A percentile compares a stretch with the other conserved stretches of the same genome.
These are phyloP conservation scores for Falcaria lacertinaria DNA, from an alignment of 2,888 invertebrate genomes.

Conservation along the genomic window DNA sequence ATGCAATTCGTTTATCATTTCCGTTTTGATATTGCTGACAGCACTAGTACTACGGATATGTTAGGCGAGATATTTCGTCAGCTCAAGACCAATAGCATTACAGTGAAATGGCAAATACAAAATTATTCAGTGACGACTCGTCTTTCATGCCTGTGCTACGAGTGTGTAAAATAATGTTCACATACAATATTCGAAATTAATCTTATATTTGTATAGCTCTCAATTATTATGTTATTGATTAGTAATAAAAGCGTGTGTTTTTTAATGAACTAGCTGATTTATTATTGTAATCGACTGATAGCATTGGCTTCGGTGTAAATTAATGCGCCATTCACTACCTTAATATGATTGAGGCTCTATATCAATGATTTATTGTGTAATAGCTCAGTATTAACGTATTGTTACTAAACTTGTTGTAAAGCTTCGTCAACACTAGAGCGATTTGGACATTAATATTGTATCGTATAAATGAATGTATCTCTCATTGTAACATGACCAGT, in stretches of 20 bases:
- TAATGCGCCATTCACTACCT: constrained; percentile 14
- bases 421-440: constrained; percentile 4
- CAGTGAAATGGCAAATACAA: too few relatives aligned
- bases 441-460: constrained; percentile 5
- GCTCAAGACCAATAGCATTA: too few relatives aligned
- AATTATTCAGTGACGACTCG: too few relatives aligned
- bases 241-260: background rate
- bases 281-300: constrained; percentile 5
- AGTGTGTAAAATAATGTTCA: background rate
- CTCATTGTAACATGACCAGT: too few relatives aligned
- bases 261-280: background rate
- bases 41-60: too few relatives aligned
- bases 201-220: background rate
- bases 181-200: background rate
- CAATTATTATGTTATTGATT: background rate
- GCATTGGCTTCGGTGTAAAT: constrained; percentile 11
- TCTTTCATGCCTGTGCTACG: background rate
- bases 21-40: too few relatives aligned
- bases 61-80: too few relatives aligned
- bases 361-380: constrained; percentile 14
- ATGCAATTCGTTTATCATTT: too few relatives aligned
- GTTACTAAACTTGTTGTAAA: constrained; percentile 13
- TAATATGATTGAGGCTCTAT: constrained; percentile 31
- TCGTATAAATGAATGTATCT: too few relatives aligned
- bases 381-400: constrained; percentile 41